These are phyloP conservation scores for Platycheirus albimanus DNA, from an alignment of 2,888 invertebrate genomes.

Conservation along the genomic window DNA sequence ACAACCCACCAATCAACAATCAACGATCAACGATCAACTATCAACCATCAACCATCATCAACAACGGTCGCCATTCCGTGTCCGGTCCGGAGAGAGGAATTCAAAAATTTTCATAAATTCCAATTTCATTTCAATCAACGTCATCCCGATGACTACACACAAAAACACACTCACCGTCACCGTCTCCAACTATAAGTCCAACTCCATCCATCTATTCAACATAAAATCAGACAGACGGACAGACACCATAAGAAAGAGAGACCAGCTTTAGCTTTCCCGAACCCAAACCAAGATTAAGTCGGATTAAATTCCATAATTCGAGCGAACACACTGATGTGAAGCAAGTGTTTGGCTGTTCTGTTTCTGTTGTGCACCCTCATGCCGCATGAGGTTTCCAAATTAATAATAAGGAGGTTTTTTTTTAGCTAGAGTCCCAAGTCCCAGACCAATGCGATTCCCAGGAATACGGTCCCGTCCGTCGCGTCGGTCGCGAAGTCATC, in stretches of 20 bases:
- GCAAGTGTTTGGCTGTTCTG: constrained; percentile 58
- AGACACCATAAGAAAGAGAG: constrained; percentile 36
- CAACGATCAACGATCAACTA: constrained; percentile 40
- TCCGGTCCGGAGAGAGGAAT: constrained; percentile 36
- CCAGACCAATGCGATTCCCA: constrained; percentile 40
- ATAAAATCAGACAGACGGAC: constrained; percentile 44
- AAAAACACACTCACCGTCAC: constrained; percentile 29
- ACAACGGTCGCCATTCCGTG: background rate
- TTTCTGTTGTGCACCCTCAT: constrained; percentile 24
- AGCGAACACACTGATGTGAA: constrained; percentile 65
- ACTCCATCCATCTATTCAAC: constrained; percentile 54
- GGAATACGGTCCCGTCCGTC: constrained; percentile 46
- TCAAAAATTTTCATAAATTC: constrained; percentile 69
- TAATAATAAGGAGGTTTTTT: constrained; percentile 56
- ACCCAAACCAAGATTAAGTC: constrained; percentile 65
- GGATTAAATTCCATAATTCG: constrained; percentile 73
- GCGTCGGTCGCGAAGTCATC: no score
- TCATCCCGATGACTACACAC: constrained; percentile 69
- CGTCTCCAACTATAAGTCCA: no score
- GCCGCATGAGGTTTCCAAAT: constrained; percentile 61
- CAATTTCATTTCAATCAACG: constrained; percentile 74
- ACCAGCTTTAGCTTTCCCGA: constrained; percentile 23
- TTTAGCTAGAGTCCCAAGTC: no score
- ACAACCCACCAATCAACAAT: constrained; percentile 74
- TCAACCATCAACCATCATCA: constrained; percentile 37